Base-by-base conservation (phyloP, 2,888 invertebrate species). In the Carpatolechia fugitivella region DNA sequence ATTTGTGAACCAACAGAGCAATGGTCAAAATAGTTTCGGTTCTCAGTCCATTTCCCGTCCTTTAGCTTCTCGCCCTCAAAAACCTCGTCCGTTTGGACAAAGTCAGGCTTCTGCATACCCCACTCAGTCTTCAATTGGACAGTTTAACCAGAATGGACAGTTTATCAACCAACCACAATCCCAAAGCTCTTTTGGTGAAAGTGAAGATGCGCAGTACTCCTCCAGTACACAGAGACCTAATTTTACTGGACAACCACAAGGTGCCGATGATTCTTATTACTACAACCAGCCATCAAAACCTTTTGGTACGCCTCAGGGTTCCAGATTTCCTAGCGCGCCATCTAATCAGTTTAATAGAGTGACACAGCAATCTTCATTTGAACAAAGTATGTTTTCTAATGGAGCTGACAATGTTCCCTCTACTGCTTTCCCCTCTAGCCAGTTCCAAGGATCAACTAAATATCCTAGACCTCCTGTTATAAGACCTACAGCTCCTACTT, bases 201-300 rank as follows among this genome's bases (percentile, higher is more conserved):
- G 58, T 47, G 52, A 56, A 24, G 67, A 68, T 54, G 60, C 54
- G 10, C 65, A 66, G 16, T 66, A 62, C 41, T 52, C 66, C 24
- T 56, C 65, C 3, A 70, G 62, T 47, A 69, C 72, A 29, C 64
- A 67, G 50, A 69, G 65, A 35, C 72, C 76, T 24, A 44, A 20
- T 2, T 50, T 30, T 18, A 18, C 29, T 20, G 53, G 52, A 16
- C 57, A 57, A 16, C 24, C 52, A 33, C 57, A 58, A n/a, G 53
- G 52, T 7, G 20, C 57, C 13, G 57, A 81, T 56, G 60, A 76
- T 55, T 78, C 82, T 11, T 85, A 85, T 55, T 70, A 76, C 59
- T 85, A 86, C 60, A 78, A 76, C 35, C 74, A 72, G 56, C 85
- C 88, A 14, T 65, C 74, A 1, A 74, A 70, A 35, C 68, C 78